phyloP scores from a whole-genome alignment of 2,797 vertebrate genomes.

The Melanogrammus aeglefinus region DNA sequence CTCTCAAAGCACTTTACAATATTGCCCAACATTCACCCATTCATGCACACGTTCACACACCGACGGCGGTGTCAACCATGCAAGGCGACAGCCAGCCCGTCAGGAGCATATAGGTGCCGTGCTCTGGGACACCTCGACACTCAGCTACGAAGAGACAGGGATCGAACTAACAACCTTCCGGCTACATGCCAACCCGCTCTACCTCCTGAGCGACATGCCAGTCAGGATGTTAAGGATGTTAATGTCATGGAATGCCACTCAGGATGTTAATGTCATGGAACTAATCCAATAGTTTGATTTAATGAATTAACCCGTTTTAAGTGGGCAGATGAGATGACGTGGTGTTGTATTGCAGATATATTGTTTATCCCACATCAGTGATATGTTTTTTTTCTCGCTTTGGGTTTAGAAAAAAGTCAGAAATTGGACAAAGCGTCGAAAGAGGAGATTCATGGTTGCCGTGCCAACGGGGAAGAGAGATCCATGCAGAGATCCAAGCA shows the following conservation, averaged over 20 bases:
- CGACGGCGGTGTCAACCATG: too few species aligned
- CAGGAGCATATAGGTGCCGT: too few species aligned
- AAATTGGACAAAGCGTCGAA: conserved; percentile 64
- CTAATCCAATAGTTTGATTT: background rate
- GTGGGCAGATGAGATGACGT: background rate
- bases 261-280: background rate
- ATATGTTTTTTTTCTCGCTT: background rate
- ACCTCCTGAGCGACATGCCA: too few species aligned
- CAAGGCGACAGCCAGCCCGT: too few species aligned
- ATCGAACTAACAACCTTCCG: too few species aligned
- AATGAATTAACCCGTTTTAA: background rate
- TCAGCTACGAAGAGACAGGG: background rate
- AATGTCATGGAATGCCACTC: too few species aligned
- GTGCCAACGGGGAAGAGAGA: conserved; percentile 35
- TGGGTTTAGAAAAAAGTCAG: conserved; percentile 54
- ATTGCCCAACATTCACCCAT: too few species aligned
- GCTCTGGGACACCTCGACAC: background rate
- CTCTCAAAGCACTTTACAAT: too few species aligned
- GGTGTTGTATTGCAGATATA: background rate
- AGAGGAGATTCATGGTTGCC: conserved; percentile 52
- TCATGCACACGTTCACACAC: too few species aligned
- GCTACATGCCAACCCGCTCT: too few species aligned
- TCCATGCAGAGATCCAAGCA: conserved; percentile 15
- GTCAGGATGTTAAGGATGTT: too few species aligned
- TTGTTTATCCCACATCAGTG: background rate